A percentile compares a stretch with the other conserved stretches of the same genome.
These are phyloP conservation scores for Oxystoma pomonae DNA, from an alignment of 2,888 invertebrate species.

Conservation along the genomic window DNA sequence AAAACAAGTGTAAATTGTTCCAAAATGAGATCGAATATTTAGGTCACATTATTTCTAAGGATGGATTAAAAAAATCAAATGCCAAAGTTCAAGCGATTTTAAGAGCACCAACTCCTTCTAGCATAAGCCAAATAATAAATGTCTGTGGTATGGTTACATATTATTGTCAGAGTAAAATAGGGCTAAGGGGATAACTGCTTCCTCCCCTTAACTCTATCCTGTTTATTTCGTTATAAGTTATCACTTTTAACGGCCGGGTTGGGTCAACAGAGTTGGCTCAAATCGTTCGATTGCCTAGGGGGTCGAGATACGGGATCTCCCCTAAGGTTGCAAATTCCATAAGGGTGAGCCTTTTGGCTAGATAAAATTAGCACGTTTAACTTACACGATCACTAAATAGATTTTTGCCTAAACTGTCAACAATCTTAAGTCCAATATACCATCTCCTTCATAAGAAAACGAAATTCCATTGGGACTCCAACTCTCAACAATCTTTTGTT, in stretches of 20 bases:
- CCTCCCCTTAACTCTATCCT: too few relatives aligned
- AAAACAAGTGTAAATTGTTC: constrained; percentile 21
- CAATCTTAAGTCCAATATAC: constrained; percentile 22
- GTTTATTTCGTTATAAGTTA: too few relatives aligned
- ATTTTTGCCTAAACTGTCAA: constrained; percentile 21
- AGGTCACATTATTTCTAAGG: constrained; percentile 10
- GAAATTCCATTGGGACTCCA: constrained; percentile 15
- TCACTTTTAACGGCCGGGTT: too few relatives aligned
- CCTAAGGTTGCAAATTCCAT: too few relatives aligned
- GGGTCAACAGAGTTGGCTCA: too few relatives aligned
- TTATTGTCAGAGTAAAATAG: too few relatives aligned
- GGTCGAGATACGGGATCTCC: too few relatives aligned
- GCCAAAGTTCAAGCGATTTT: neutral
- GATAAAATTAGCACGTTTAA: too few relatives aligned
- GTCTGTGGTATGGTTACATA: constrained; percentile 23
- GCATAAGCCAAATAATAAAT: constrained; percentile 17
- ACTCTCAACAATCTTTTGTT: constrained; percentile 14
- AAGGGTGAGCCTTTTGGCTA: too few relatives aligned
- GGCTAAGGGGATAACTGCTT: too few relatives aligned
- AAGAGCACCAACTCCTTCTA: constrained; percentile 16
- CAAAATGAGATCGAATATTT: constrained; percentile 2
- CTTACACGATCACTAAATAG: too few relatives aligned
- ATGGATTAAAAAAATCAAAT: constrained; percentile 1
- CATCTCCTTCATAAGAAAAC: constrained; percentile 17
- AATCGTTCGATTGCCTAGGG: too few relatives aligned